Conservation (phyloP, 2,113 vertebrate genomes). For the Danionella cerebrum region DNA sequence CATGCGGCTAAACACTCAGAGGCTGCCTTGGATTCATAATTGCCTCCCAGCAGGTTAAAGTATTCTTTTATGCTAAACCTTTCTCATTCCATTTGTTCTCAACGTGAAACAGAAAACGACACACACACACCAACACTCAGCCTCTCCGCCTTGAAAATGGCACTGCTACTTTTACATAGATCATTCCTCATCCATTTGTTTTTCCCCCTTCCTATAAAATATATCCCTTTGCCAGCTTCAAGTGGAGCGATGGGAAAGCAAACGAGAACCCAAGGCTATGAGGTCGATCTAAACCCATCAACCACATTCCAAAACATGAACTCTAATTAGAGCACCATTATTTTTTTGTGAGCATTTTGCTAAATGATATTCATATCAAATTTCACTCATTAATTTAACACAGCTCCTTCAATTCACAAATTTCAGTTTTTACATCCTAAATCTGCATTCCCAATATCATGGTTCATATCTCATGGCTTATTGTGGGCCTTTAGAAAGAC, state of each 20-base stretch:
- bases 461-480: not conserved
- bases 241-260: conserved; percentile 30
- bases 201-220: conserved; percentile 29
- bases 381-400: no score
- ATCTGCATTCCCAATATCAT: not conserved
- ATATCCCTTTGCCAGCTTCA: conserved; percentile 47
- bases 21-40: conserved; percentile 46
- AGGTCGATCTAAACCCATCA: not conserved
- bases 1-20: conserved; percentile 45
- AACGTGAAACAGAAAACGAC: conserved; percentile 45
- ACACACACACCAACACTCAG: conserved; percentile 28
- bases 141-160: conserved; percentile 33
- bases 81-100: conserved; percentile 51
- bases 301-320: not conserved
- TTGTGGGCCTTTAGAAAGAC: not conserved
- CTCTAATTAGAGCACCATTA: conserved; percentile 22
- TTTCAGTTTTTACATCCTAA: conserved; percentile 11
- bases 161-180: conserved; percentile 19
- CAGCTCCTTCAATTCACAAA: not conserved
- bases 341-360: no score
- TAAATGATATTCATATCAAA: no score
- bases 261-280: conserved; percentile 1
- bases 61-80: conserved; percentile 52
- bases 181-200: conserved; percentile 46
- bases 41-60: conserved; percentile 61